phyloP scores from a whole-genome alignment of 2,797 vertebrate genomes.

The Arctocebus calabarensis region DNA sequence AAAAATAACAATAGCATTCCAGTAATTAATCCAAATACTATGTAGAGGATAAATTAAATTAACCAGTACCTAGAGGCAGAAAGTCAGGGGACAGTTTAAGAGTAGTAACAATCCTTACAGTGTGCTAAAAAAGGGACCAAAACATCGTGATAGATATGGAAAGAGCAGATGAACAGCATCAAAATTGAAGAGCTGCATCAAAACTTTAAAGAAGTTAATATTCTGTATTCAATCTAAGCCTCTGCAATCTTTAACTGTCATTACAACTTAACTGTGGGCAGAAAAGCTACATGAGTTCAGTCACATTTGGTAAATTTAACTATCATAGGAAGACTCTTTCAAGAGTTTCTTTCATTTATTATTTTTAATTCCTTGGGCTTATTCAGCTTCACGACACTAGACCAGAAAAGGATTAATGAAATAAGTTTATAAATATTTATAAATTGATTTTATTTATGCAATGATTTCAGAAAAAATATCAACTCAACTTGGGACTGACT shows the following conservation, averaged over 20 bases:
- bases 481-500: slow-evolving; percentile 33
- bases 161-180: neutral
- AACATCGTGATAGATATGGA: neutral
- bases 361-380: slow-evolving; percentile 80
- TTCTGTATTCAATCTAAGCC: neutral
- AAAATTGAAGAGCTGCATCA: neutral
- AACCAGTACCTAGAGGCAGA: neutral
- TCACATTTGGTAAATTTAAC: slow-evolving; percentile 57
- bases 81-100: slow-evolving; percentile 22
- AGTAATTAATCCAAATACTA: slow-evolving; percentile 5
- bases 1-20: neutral
- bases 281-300: neutral
- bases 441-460: slow-evolving; percentile 66
- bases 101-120: neutral
- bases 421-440: slow-evolving; percentile 77
- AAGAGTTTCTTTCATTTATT: slow-evolving; percentile 60
- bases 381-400: slow-evolving; percentile 74
- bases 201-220: slow-evolving; percentile 34
- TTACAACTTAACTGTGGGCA: slow-evolving; percentile 14
- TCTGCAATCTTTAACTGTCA: slow-evolving; percentile 13
- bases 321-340: slow-evolving; percentile 45
- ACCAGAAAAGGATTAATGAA: slow-evolving; percentile 77
- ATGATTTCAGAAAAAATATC: slow-evolving; percentile 38
- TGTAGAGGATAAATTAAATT: neutral
- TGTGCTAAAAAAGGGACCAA: neutral